Evolutionary conservation across 2,888 invertebrate genomes (phyloP).

Genomic region (Leptinotarsa juncta): DNA sequence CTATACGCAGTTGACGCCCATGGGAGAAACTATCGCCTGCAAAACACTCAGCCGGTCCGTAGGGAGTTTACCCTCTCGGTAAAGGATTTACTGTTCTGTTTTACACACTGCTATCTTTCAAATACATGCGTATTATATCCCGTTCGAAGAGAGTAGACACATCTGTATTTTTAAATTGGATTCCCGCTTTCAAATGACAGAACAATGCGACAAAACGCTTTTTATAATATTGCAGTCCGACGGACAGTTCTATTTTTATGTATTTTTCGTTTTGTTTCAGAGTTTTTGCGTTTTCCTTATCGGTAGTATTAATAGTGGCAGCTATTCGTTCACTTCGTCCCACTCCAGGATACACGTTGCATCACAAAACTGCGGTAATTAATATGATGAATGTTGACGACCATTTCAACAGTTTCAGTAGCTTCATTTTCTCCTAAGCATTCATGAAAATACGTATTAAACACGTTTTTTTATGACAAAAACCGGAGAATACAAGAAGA

Average conservation of each 20-base stretch:
- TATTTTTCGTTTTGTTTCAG: conserved; percentile 20
- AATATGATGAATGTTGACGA: too few relatives aligned
- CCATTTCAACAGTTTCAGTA: too few relatives aligned
- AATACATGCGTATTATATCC: conserved; percentile 42
- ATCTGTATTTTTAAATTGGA: conserved; percentile 43
- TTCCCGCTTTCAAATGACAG: conserved; percentile 32
- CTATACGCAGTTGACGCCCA: conserved; percentile 53
- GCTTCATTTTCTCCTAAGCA: too few relatives aligned
- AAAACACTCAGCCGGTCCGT: conserved; percentile 59
- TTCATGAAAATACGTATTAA: too few relatives aligned
- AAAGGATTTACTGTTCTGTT: conserved; percentile 50
- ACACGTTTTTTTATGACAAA: too few relatives aligned
- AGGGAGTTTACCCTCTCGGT: conserved; percentile 51
- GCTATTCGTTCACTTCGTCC: not conserved
- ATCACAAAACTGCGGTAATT: too few relatives aligned
- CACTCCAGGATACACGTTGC: too few relatives aligned
- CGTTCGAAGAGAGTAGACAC: conserved; percentile 27
- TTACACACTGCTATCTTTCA: conserved; percentile 47
- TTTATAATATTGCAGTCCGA: conserved; percentile 33
- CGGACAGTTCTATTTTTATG: conserved; percentile 24
- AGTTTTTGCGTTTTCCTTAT: conserved; percentile 3
- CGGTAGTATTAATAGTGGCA: not conserved
- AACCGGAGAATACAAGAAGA: too few relatives aligned
- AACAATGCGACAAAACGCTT: conserved; percentile 31
- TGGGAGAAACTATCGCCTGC: conserved; percentile 63